Percentiles rank a stretch among this genome's conserved stretches.
These are phyloP conservation scores for Centruroides vittatus DNA, from an alignment of 1,140 invertebrate genomes.

Conservation along the genomic window DNA sequence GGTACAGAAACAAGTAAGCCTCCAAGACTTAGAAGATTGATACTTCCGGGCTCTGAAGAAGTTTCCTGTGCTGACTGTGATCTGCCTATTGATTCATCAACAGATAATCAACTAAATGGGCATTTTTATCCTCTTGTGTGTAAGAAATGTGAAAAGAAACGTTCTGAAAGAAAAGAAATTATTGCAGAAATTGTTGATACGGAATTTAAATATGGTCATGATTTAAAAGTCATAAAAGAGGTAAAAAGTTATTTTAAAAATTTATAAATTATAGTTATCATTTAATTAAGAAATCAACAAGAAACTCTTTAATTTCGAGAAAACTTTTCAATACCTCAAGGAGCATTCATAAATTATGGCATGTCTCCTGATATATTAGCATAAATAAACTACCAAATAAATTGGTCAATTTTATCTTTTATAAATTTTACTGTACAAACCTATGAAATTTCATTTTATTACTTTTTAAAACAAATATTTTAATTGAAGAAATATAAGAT, in stretches of 20 bases:
- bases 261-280: too few relatives aligned
- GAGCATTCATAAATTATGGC: too few relatives aligned
- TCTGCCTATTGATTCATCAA: slow-evolving; percentile 39
- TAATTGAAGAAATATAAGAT: too few relatives aligned
- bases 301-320: too few relatives aligned
- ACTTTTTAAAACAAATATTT: too few relatives aligned
- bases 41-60: slow-evolving; percentile 9
- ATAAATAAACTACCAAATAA: too few relatives aligned
- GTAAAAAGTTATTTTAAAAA: slow-evolving; percentile 14
- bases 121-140: slow-evolving; percentile 41
- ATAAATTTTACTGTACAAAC: too few relatives aligned
- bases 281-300: too few relatives aligned
- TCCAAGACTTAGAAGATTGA: slow-evolving; percentile 23
- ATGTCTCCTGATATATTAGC: too few relatives aligned
- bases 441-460: too few relatives aligned
- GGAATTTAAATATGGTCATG: slow-evolving; percentile 85
- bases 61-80: slow-evolving; percentile 59
- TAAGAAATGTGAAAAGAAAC: slow-evolving; percentile 68
- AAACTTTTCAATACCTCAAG: too few relatives aligned
- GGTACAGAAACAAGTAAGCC: slow-evolving; percentile 81
- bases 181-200: slow-evolving; percentile 92
- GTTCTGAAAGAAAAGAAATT: slow-evolving; percentile 81
- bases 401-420: too few relatives aligned
- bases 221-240: slow-evolving; percentile 64
- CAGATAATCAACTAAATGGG: slow-evolving; percentile 8